Base-by-base conservation (phyloP, 2,888 invertebrate genomes). In the Carpatolechia fugitivella region DNA sequence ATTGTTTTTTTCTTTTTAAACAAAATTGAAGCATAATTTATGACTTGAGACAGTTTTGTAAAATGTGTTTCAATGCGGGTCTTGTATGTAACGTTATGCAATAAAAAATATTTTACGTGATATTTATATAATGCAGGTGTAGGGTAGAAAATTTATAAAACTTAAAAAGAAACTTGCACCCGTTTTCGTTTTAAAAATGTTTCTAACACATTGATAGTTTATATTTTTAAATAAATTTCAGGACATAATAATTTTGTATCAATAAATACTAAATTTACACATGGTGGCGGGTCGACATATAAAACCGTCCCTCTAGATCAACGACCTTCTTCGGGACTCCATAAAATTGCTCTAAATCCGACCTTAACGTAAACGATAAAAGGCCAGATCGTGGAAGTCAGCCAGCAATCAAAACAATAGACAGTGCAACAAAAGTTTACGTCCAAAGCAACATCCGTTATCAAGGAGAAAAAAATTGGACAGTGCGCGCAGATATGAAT, bases 351-450 rank as follows among this genome's bases (percentile, higher is more conserved):
- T 46, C 11, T 54, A 52, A 52, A 16, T 14, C 36, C 40, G 46
- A 55, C 55, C 56, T 59, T 50, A 50, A 56, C 41, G 40, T 40
- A 35, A 51, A 24, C 55, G 29, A 35, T 41, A 16, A 56, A 59
- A 53, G 56, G 50, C 35, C 24, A 30, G 7, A 29, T 46, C 46
- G 48, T 41, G 14, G 51, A 59, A 57, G 58, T 61, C 59, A 60
- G 52, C 50, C 36, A 53, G 52, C 58, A 62, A 63, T 62, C 63
- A 61, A 60, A 63, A 65, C 63, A 61, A 60, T 63, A 56, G 59
- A 58, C 53, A 50, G 36, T 78, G 77, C 77, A 78, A 69, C 72
- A 65, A 65, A 74, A 74, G 61, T 76, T 79, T 73, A 74, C 74
- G 75, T 64, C n/a, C n/a, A n/a, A n/a, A n/a, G n/a, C n/a, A n/a